Evolutionary conservation across 2,113 vertebrate species (phyloP).

Genomic region (Podarcis raffonei): DNA sequence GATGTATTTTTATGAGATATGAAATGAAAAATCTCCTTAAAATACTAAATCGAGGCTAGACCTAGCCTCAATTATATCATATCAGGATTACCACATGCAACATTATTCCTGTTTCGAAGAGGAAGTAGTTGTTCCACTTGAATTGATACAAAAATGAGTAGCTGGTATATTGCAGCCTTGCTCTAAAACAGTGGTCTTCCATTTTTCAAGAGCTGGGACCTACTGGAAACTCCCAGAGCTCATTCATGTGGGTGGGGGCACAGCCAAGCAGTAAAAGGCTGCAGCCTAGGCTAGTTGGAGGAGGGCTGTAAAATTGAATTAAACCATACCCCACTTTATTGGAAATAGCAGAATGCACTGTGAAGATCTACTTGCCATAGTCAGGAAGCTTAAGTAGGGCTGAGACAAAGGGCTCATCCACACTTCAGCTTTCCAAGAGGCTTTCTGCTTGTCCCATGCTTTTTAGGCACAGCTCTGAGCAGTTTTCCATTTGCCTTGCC

Average conservation of each 20-base stretch:
- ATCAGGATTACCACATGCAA: neutral
- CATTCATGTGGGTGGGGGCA: no score
- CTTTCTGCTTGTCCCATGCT: no score
- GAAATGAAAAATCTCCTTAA: neutral
- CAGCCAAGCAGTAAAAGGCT: neutral
- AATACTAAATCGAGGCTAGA: neutral
- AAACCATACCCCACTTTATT: neutral
- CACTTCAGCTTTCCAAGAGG: no score
- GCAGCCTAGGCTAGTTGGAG: neutral
- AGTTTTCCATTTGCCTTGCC: no score
- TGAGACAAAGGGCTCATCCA: no score
- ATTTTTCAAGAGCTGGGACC: neutral
- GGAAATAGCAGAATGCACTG: neutral
- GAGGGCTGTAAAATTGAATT: neutral
- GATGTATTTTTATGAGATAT: no score
- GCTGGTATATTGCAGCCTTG: neutral
- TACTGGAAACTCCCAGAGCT: neutral
- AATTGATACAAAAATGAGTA: neutral
- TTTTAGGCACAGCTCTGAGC: no score
- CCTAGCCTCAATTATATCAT: neutral
- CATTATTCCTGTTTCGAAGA: neutral
- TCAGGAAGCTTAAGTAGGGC: neutral
- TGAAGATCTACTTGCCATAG: neutral
- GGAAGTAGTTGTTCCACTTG: neutral
- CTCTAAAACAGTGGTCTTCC: neutral